These are phyloP conservation scores for Amitus sp. DNA, from an alignment of 2,888 invertebrate species.

Conservation along the genomic window DNA sequence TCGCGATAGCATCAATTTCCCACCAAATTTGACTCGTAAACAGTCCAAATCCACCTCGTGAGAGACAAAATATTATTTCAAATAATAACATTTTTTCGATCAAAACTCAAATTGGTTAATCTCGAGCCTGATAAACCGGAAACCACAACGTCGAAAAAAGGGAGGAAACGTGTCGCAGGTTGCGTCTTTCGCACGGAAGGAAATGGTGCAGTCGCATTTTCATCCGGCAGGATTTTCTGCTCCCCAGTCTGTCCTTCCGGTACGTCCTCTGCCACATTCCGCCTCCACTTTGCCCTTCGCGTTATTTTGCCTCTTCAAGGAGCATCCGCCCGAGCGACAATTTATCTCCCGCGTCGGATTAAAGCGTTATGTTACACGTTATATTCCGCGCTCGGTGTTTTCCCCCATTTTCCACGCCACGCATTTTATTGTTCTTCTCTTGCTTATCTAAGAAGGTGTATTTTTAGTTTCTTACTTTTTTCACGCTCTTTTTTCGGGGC, in stretches of 20 bases:
- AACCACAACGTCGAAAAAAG: neutral
- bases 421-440: slow-evolving; percentile 22
- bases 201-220: neutral
- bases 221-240: neutral
- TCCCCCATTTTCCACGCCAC: slow-evolving; percentile 25
- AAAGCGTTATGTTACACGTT: slow-evolving; percentile 41
- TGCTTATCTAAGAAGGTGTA: slow-evolving; percentile 11
- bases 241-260: slow-evolving; percentile 1
- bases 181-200: neutral
- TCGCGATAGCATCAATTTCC: no score
- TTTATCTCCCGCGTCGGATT: slow-evolving; percentile 48
- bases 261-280: slow-evolving; percentile 10
- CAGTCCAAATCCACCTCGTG: no score
- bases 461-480: neutral
- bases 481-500: neutral
- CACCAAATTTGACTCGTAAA: no score
- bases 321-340: slow-evolving; percentile 39
- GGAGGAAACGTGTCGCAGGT: neutral
- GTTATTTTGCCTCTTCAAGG: slow-evolving; percentile 29
- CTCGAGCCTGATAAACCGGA: neutral
- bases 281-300: slow-evolving; percentile 25
- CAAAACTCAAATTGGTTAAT: neutral
- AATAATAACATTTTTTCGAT: no score
- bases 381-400: slow-evolving; percentile 41
- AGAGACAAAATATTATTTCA: no score